Conservation (phyloP, 1,140 invertebrate species). For the Bilobella aurantiaca region DNA sequence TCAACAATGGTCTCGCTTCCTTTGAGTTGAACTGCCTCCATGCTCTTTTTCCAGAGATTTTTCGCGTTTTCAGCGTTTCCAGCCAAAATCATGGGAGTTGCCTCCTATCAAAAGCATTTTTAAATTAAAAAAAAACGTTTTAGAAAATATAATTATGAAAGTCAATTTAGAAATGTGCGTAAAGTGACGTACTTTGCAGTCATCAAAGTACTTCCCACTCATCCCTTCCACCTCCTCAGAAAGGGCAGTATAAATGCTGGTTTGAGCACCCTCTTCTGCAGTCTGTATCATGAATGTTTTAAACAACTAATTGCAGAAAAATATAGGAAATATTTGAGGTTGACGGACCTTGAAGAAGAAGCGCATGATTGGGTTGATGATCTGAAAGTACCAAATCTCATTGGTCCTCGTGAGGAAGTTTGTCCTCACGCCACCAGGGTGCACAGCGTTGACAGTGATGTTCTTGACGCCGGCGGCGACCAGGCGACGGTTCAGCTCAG, state of each 20-base stretch:
- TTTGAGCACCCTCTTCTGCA: slow-evolving; percentile 66
- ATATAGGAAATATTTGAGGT: not conserved
- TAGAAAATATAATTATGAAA: too few species aligned
- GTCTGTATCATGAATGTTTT: slow-evolving; percentile 49
- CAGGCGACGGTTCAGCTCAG: not conserved
- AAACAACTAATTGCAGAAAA: not conserved
- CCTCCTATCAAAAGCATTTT: not conserved
- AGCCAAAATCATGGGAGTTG: not conserved
- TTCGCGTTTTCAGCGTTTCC: not conserved
- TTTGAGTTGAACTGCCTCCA: not conserved
- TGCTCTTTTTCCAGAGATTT: not conserved
- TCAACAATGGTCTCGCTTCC: not conserved
- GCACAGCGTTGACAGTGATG: slow-evolving; percentile 3
- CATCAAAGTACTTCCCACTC: slow-evolving; percentile 70
- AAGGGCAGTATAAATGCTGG: slow-evolving; percentile 62
- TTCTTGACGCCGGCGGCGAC: not conserved
- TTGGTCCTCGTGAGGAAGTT: not conserved
- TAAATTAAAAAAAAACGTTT: not conserved
- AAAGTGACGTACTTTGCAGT: slow-evolving; percentile 55
- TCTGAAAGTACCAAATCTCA: not conserved
- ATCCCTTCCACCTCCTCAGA: slow-evolving; percentile 61
- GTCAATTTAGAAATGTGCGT: too few species aligned
- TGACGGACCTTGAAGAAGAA: not conserved
- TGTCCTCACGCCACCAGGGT: slow-evolving; percentile 6
- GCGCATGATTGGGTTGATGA: not conserved